A percentile compares a stretch with the other conserved stretches of the same genome.
These are phyloP conservation scores for Tipula unca DNA, from an alignment of 2,888 invertebrate genomes.

Conservation along the genomic window DNA sequence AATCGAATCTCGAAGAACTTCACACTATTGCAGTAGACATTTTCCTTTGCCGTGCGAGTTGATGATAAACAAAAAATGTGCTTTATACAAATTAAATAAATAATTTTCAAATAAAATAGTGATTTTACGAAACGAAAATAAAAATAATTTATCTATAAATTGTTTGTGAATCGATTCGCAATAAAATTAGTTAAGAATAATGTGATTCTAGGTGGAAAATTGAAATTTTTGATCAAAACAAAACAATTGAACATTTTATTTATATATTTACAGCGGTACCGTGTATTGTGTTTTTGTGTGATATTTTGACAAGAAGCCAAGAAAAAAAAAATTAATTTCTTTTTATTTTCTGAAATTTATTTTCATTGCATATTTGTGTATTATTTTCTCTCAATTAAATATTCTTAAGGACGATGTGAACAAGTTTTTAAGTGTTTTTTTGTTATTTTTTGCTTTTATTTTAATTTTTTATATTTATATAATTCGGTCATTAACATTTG, in stretches of 20 bases:
- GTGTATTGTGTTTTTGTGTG: background rate
- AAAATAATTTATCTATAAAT: background rate
- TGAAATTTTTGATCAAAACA: background rate
- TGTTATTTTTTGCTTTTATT: background rate
- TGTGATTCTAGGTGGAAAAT: background rate
- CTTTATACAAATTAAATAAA: background rate
- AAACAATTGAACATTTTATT: background rate
- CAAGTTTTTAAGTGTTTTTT: background rate
- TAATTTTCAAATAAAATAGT: background rate
- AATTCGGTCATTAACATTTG: slow-evolving; percentile 8
- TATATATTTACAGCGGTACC: background rate
- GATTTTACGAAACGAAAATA: background rate
- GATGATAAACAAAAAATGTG: slow-evolving; percentile 1
- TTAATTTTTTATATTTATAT: background rate
- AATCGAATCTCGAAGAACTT: background rate
- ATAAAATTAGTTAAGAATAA: background rate
- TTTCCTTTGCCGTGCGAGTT: background rate
- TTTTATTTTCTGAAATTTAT: background rate
- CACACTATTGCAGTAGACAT: background rate
- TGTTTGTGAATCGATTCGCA: background rate
- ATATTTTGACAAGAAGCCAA: slow-evolving; percentile 4
- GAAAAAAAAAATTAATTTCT: background rate
- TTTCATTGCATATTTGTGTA: background rate
- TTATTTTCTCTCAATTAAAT: background rate
- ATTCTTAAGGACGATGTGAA: background rate